These are phyloP conservation scores for Lynx canadensis DNA, from an alignment of 2,113 vertebrate species.

Conservation along the genomic window DNA sequence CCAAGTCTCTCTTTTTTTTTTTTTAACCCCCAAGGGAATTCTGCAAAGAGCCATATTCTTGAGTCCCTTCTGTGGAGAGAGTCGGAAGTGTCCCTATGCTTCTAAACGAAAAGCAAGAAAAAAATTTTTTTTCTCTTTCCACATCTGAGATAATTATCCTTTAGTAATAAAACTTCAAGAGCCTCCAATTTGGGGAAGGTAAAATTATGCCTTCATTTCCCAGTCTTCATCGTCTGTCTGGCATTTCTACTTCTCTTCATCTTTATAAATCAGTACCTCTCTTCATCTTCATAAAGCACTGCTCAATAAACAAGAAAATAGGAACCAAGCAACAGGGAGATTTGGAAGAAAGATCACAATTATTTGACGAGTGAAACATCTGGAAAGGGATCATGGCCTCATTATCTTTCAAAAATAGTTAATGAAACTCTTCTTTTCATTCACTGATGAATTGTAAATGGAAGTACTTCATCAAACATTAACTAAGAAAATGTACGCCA, in stretches of 20 bases:
- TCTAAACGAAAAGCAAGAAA: not conserved
- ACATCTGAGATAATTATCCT: not conserved
- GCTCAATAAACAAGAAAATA: conserved; percentile 69
- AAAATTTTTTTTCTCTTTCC: not conserved
- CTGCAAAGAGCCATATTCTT: not conserved
- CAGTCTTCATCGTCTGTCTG: not conserved
- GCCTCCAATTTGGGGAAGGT: not conserved
- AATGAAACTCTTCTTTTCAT: conserved; percentile 69
- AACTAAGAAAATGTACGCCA: conserved; percentile 63
- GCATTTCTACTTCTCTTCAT: conserved; percentile 25
- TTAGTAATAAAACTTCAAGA: conserved; percentile 44
- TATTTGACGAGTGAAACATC: conserved; percentile 67
- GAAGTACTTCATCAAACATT: conserved; percentile 71
- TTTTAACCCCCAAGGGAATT: not conserved
- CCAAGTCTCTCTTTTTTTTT: not conserved
- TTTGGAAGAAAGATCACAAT: conserved; percentile 69
- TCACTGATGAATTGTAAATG: conserved; percentile 68
- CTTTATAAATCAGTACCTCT: conserved; percentile 61
- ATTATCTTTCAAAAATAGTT: conserved; percentile 75
- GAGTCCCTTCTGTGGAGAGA: not conserved
- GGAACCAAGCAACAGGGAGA: conserved; percentile 54
- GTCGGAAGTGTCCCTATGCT: not conserved
- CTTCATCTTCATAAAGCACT: conserved; percentile 69
- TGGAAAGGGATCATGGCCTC: conserved; percentile 67
- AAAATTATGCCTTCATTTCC: conserved; percentile 38